Evolutionary conservation across 2,113 vertebrate genomes (phyloP).

Genomic region (Ictalurus punctatus): DNA sequence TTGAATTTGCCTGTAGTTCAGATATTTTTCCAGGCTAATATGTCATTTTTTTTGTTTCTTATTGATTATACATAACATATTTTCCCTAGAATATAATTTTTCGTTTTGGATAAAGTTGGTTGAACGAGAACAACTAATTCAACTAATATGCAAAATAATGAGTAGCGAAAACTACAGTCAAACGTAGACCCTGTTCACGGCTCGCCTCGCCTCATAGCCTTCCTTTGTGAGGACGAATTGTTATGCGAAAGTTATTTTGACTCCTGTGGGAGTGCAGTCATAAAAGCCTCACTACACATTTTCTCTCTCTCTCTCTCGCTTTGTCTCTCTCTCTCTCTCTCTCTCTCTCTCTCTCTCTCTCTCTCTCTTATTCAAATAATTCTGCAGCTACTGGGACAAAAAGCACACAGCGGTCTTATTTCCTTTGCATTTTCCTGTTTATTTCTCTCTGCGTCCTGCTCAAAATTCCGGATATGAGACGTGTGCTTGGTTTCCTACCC

Average conservation of each 20-base stretch:
- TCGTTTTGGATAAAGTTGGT: not conserved
- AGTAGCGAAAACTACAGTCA: not conserved
- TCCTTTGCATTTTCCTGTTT: conserved; percentile 50
- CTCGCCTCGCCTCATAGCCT: not conserved
- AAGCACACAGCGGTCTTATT: conserved; percentile 29
- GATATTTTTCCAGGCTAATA: not conserved
- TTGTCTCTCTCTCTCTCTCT: conserved; percentile 37
- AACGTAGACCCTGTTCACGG: not conserved
- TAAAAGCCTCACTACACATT: conserved; percentile 3
- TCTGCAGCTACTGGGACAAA: conserved; percentile 8
- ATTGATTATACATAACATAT: not conserved
- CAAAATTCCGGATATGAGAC: conserved; percentile 2
- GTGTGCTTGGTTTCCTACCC: not conserved
- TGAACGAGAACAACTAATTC: not conserved
- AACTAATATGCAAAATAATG: not conserved
- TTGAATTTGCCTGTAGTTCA: not conserved
- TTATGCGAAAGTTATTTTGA: not conserved
- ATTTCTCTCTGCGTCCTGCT: conserved; percentile 27
- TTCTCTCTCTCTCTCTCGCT: conserved; percentile 37
- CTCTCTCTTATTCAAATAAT: conserved; percentile 16
- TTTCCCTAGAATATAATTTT: not conserved
- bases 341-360: conserved; percentile 9
- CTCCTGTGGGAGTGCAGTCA: not conserved
- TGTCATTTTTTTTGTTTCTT: not conserved
- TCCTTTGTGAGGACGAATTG: not conserved